Evolutionary conservation across 2,888 invertebrate genomes (phyloP).

Genomic region (Trileptium ribeirensis): DNA sequence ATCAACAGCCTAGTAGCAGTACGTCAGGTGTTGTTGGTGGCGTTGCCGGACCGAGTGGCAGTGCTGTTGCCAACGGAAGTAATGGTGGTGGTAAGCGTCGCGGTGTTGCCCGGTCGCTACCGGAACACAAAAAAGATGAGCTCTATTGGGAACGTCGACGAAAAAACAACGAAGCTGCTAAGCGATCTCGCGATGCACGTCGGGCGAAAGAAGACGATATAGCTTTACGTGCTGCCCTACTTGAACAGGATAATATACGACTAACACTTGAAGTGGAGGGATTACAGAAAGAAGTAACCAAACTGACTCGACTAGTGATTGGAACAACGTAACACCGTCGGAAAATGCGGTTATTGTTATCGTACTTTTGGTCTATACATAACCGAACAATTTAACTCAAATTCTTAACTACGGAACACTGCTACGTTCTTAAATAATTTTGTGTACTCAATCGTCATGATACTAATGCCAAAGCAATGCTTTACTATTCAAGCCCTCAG

Average conservation of each 20-base stretch:
- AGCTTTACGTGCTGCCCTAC: slow-evolving; percentile 73
- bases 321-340: neutral
- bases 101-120: slow-evolving; percentile 44
- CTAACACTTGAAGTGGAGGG: slow-evolving; percentile 65
- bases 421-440: no score
- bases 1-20: no score
- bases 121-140: slow-evolving; percentile 62
- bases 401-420: no score
- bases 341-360: no score
- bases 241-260: slow-evolving; percentile 78
- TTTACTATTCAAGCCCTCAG: no score
- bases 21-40: slow-evolving; percentile 1
- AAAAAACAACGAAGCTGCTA: slow-evolving; percentile 90
- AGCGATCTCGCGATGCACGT: slow-evolving; percentile 80
- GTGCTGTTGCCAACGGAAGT: neutral
- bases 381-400: no score
- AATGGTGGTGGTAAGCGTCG: neutral
- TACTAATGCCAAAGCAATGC: no score
- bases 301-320: slow-evolving; percentile 47
- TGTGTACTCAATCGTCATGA: no score
- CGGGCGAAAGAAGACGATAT: slow-evolving; percentile 84
- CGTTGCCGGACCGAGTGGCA: neutral
- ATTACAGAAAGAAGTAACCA: slow-evolving; percentile 61
- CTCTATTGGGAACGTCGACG: slow-evolving; percentile 77
- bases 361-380: no score